phyloP scores from a whole-genome alignment of 2,113 vertebrate species.

The Anarhynchus alexandrinus region DNA sequence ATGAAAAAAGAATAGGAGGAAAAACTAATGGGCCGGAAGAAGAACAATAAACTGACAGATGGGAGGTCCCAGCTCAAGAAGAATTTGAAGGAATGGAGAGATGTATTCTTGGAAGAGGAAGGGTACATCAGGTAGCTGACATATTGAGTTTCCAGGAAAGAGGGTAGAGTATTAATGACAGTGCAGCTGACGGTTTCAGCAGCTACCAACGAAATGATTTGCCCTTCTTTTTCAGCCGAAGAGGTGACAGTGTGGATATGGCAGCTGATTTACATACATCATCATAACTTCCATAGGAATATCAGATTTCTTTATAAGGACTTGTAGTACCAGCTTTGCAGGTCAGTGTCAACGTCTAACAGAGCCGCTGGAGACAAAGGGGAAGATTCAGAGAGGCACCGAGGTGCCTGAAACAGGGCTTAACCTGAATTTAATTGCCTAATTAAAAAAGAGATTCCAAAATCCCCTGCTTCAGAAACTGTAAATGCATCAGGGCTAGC shows the following conservation, averaged over 20 bases:
- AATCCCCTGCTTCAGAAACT: not conserved
- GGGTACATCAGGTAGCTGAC: constrained; percentile 66
- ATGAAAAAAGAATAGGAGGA: not conserved
- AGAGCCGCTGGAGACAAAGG: not conserved
- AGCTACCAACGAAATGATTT: constrained; percentile 45
- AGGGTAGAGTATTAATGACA: constrained; percentile 47
- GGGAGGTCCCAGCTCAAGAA: constrained; percentile 47
- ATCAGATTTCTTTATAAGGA: constrained; percentile 8
- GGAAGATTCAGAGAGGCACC: not conserved
- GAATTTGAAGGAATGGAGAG: constrained; percentile 51
- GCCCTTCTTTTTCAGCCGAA: constrained; percentile 57
- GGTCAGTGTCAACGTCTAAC: not conserved
- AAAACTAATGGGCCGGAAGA: constrained; percentile 15
- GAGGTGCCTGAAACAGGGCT: not conserved
- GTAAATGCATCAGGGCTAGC: not conserved
- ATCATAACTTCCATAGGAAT: constrained; percentile 27
- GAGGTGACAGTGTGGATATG: not conserved
- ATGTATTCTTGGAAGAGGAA: constrained; percentile 66
- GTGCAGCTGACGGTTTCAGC: constrained; percentile 57
- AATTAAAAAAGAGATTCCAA: constrained; percentile 16
- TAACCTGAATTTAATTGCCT: constrained; percentile 38
- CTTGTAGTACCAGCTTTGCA: constrained; percentile 26
- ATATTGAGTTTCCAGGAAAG: constrained; percentile 58
- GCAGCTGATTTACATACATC: constrained; percentile 37
- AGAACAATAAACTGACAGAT: constrained; percentile 59